These are phyloP conservation scores for Exocentrus adspersus DNA, from an alignment of 2,888 invertebrate genomes.

Conservation along the genomic window DNA sequence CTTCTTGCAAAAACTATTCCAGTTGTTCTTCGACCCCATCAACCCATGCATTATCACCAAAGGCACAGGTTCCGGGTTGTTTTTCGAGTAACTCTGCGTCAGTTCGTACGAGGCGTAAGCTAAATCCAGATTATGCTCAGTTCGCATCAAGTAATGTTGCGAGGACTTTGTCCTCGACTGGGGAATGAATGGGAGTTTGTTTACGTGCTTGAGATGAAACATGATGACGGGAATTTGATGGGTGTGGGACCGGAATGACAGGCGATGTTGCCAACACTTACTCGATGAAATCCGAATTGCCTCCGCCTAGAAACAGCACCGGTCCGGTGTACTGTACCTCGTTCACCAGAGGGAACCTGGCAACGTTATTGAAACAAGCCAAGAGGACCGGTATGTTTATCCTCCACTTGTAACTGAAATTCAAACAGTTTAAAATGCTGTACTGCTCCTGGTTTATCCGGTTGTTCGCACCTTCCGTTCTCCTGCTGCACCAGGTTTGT, in stretches of 20 bases:
- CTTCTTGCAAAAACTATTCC: conserved; percentile 81
- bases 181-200: conserved; percentile 15
- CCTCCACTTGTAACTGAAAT: conserved; percentile 76
- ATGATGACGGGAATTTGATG: conserved; percentile 41
- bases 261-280: conserved; percentile 67
- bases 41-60: conserved; percentile 88
- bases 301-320: conserved; percentile 86
- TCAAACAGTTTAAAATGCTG: no score
- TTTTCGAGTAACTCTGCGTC: conserved; percentile 54
- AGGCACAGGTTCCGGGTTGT: conserved; percentile 66
- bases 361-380: conserved; percentile 72
- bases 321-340: conserved; percentile 66
- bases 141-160: conserved; percentile 10
- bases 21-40: conserved; percentile 87
- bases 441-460: not conserved
- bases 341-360: conserved; percentile 70
- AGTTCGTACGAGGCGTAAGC: conserved; percentile 76
- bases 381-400: conserved; percentile 81
- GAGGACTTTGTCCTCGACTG: conserved; percentile 23
- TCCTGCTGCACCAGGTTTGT: conserved; percentile 77
- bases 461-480: conserved; percentile 55
- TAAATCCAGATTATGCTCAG: conserved; percentile 57
- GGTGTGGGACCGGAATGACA: conserved; percentile 2
- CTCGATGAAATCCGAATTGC: conserved; percentile 83
- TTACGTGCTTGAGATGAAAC: conserved; percentile 32